Evolutionary conservation across 2,797 vertebrate genomes (phyloP).

Genomic region (Vipera latastei): DNA sequence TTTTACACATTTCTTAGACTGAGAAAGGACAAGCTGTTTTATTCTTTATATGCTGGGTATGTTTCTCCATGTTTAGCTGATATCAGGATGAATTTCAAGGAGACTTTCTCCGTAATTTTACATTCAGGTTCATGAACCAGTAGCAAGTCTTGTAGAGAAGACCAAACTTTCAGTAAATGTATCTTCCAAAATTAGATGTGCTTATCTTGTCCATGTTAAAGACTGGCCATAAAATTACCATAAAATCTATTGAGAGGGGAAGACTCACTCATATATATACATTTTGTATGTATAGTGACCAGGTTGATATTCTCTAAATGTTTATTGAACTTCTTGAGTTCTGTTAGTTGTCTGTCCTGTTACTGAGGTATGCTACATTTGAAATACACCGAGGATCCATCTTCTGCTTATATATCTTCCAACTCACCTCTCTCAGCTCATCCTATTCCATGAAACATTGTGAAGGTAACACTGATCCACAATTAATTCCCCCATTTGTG

Average conservation of each 20-base stretch:
- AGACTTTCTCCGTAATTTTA: not conserved
- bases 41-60: not conserved
- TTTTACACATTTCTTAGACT: not conserved
- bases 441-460: not conserved
- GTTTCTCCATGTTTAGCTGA: not conserved
- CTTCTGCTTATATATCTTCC: not conserved
- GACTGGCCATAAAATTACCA: not conserved
- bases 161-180: not conserved
- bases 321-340: not conserved
- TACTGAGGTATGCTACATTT: not conserved
- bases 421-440: not conserved
- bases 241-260: not conserved
- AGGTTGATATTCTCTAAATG: not conserved
- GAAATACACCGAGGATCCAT: not conserved
- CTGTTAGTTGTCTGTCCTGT: not conserved
- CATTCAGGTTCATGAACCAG: not conserved
- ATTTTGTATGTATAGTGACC: not conserved
- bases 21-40: not conserved
- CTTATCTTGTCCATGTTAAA: not conserved
- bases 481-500: not conserved
- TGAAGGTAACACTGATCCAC: not conserved
- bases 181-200: not conserved
- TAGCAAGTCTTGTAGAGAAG: not conserved
- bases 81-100: not conserved
- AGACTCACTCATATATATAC: not conserved